Evolutionary conservation across 2,797 vertebrate genomes (phyloP).

Genomic region (Sebastes aleutianus): DNA sequence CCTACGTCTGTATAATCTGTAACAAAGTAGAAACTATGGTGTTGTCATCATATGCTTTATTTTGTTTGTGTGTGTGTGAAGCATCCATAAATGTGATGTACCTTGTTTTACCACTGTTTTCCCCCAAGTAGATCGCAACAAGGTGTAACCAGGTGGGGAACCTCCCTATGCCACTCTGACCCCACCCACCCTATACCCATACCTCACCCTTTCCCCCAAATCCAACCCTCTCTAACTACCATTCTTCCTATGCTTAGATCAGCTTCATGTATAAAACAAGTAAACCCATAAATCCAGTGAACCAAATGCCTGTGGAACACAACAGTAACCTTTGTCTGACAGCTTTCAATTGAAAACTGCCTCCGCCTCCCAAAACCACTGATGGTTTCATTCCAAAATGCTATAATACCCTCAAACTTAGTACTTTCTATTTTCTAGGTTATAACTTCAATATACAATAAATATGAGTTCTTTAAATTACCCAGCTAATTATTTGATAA

Average conservation of each 20-base stretch:
- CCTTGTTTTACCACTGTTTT: slow-evolving; percentile 81
- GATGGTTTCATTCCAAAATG: slow-evolving; percentile 18
- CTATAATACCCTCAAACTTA: background rate
- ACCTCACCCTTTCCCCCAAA: slow-evolving; percentile 14
- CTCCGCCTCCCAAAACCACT: background rate
- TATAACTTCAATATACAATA: background rate
- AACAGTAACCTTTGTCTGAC: slow-evolving; percentile 58
- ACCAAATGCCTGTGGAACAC: slow-evolving; percentile 43
- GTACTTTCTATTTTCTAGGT: background rate
- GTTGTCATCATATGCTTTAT: slow-evolving; percentile 59
- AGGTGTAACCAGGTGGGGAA: slow-evolving; percentile 86
- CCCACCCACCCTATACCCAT: slow-evolving; percentile 1
- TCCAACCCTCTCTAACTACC: slow-evolving; percentile 34
- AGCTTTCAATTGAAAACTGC: slow-evolving; percentile 69
- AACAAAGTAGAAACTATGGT: slow-evolving; percentile 15
- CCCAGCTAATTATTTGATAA: background rate
- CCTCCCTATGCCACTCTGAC: slow-evolving; percentile 52
- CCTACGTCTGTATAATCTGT: too few relatives aligned
- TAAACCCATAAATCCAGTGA: slow-evolving; percentile 22
- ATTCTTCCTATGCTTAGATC: slow-evolving; percentile 56
- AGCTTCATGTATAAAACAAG: slow-evolving; percentile 37
- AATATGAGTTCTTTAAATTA: background rate
- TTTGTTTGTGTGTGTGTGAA: slow-evolving; percentile 66
- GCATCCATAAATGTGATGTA: slow-evolving; percentile 81
- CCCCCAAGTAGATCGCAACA: slow-evolving; percentile 85